Percentiles rank a stretch among this genome's conserved stretches.
Conservation (phyloP, 2,888 invertebrate species). For the Yponomeuta plumbellus region DNA sequence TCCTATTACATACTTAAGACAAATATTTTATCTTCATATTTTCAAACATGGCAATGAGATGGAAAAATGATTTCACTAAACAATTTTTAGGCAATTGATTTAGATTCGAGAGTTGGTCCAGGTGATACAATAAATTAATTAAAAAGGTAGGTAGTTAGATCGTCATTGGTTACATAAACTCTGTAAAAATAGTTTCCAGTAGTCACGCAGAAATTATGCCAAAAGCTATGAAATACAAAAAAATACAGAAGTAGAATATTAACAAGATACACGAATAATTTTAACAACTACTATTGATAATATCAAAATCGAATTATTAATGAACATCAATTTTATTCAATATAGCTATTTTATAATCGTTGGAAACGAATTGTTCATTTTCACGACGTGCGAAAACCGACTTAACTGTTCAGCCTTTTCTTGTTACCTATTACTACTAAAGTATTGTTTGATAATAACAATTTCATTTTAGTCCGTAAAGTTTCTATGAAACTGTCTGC, state of each 20-base stretch:
- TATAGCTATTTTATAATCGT: slow-evolving; percentile 16
- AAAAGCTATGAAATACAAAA: background rate
- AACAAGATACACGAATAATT: slow-evolving; percentile 11
- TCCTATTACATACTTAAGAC: slow-evolving; percentile 17
- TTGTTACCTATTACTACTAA: slow-evolving; percentile 58
- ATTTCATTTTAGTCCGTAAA: slow-evolving; percentile 43
- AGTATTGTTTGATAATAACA: slow-evolving; percentile 69
- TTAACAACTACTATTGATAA: slow-evolving; percentile 17
- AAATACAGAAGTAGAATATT: slow-evolving; percentile 7
- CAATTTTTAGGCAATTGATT: background rate
- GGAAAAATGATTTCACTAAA: background rate
- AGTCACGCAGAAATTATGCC: background rate
- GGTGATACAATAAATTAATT: background rate
- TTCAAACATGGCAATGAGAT: background rate
- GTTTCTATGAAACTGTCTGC: slow-evolving; percentile 73
- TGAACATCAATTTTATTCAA: slow-evolving; percentile 11
- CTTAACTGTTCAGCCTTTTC: slow-evolving; percentile 70
- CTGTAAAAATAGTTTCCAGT: background rate
- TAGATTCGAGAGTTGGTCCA: background rate
- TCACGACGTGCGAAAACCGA: slow-evolving; percentile 48
- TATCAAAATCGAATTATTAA: slow-evolving; percentile 17
- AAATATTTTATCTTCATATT: background rate
- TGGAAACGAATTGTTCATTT: slow-evolving; percentile 9
- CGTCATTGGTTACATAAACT: background rate
- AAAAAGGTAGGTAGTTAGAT: background rate